Evolutionary conservation across 2,113 vertebrate species (phyloP).

Genomic region (Mustela lutreola): DNA sequence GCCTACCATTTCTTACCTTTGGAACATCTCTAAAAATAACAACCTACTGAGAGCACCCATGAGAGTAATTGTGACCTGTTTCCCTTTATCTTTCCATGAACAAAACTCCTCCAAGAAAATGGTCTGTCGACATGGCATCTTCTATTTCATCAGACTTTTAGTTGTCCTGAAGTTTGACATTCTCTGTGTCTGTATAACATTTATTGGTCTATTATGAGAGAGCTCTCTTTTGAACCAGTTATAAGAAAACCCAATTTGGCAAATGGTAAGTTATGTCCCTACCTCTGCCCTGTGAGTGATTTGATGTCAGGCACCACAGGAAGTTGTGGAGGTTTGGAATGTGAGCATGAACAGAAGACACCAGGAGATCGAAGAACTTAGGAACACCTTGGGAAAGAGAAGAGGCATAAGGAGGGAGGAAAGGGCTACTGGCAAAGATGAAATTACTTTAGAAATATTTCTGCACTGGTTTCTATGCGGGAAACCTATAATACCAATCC

Average conservation of each 20-base stretch:
- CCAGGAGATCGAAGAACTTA: background rate
- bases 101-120: background rate
- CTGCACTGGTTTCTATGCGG: constrained; percentile 9
- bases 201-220: background rate
- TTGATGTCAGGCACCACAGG: background rate
- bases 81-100: constrained; percentile 22
- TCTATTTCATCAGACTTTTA: background rate
- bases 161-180: background rate
- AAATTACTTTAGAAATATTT: constrained; percentile 74
- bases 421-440: constrained; percentile 5
- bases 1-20: background rate
- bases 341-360: background rate
- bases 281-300: background rate
- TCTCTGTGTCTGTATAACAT: constrained; percentile 7
- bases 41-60: background rate
- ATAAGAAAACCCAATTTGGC: constrained; percentile 19
- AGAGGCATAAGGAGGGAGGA: background rate
- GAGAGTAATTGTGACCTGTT: background rate
- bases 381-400: background rate
- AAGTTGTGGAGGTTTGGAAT: background rate
- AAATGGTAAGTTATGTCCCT: constrained; percentile 42
- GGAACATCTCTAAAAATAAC: constrained; percentile 42
- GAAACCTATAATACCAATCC: constrained; percentile 62
- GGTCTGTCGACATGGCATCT: background rate
- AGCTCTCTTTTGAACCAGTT: constrained; percentile 45